phyloP scores from a whole-genome alignment of 2,797 vertebrate species.

The Sebastes vulpes region DNA sequence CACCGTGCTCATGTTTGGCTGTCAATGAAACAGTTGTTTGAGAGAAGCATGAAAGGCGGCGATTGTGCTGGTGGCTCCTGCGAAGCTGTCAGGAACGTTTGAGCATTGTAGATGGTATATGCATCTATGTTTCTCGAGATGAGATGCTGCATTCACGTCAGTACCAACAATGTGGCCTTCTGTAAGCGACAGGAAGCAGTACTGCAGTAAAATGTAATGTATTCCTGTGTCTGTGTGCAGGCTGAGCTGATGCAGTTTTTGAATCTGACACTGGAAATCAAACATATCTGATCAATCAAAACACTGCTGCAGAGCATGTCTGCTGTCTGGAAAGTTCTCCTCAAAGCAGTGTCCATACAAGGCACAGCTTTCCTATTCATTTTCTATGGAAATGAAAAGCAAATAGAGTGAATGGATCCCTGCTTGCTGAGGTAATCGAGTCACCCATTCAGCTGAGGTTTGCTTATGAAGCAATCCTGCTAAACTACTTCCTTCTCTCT shows the following conservation, averaged over 20 bases:
- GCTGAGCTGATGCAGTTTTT: slow-evolving; percentile 15
- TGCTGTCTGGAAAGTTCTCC: slow-evolving; percentile 18
- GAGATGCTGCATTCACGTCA: not conserved
- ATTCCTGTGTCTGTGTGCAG: slow-evolving; percentile 2
- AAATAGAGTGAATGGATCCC: slow-evolving; percentile 42
- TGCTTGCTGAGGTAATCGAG: slow-evolving; percentile 30
- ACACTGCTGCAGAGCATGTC: slow-evolving; percentile 16
- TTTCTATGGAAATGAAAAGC: slow-evolving; percentile 34
- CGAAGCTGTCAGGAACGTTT: not conserved
- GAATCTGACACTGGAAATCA: slow-evolving; percentile 32
- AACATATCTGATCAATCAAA: slow-evolving; percentile 32
- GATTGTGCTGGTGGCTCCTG: not conserved
- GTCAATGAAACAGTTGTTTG: slow-evolving; percentile 1
- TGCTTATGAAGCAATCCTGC: slow-evolving; percentile 35
- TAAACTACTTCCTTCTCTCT: slow-evolving; percentile 20
- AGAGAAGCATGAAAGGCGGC: slow-evolving; percentile 3
- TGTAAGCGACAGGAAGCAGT: not conserved
- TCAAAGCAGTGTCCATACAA: not conserved
- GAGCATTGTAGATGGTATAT: not conserved
- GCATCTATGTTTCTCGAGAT: not conserved
- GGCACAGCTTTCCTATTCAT: slow-evolving; percentile 31
- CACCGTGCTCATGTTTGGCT: not conserved
- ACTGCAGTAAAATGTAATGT: slow-evolving; percentile 13
- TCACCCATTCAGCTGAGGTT: slow-evolving; percentile 27
- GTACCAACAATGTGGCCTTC: slow-evolving; percentile 2